A percentile compares a stretch with the other conserved stretches of the same genome.
Conservation (phyloP, 1,140 invertebrate species). For the Brachionus calyciflorus region DNA sequence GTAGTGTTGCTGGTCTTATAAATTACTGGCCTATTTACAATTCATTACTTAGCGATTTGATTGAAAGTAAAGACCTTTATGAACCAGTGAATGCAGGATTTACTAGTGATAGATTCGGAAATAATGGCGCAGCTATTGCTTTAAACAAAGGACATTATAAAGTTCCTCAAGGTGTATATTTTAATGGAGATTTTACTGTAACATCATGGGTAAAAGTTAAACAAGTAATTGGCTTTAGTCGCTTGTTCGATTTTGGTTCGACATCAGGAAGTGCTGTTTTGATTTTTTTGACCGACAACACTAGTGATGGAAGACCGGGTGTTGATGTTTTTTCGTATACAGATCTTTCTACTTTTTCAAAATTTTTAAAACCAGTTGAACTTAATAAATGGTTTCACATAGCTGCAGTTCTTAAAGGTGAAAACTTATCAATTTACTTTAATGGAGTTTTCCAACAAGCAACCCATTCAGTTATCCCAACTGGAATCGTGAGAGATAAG, state of each 20-base stretch:
- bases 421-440: conserved; percentile 1
- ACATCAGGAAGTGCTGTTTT: background rate
- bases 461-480: background rate
- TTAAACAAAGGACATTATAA: conserved; percentile 4
- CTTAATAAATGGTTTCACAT: conserved; percentile 5
- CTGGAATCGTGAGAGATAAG: background rate
- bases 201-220: conserved; percentile 5
- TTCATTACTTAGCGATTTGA: background rate
- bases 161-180: conserved; percentile 5
- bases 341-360: background rate
- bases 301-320: background rate
- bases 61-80: background rate
- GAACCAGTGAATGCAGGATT: background rate
- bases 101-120: background rate
- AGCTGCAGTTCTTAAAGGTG: background rate
- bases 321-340: background rate
- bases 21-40: conserved; percentile 35
- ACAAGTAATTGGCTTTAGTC: background rate
- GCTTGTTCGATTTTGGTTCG: conserved; percentile 1
- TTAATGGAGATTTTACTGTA: conserved; percentile 33
- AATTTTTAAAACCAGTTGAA: background rate
- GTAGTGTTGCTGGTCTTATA: background rate
- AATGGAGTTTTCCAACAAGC: background rate
- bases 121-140: background rate
- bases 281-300: background rate